Conservation (phyloP, 64 coral and sea anemone species). For the Catalaphyllia jardinei region DNA sequence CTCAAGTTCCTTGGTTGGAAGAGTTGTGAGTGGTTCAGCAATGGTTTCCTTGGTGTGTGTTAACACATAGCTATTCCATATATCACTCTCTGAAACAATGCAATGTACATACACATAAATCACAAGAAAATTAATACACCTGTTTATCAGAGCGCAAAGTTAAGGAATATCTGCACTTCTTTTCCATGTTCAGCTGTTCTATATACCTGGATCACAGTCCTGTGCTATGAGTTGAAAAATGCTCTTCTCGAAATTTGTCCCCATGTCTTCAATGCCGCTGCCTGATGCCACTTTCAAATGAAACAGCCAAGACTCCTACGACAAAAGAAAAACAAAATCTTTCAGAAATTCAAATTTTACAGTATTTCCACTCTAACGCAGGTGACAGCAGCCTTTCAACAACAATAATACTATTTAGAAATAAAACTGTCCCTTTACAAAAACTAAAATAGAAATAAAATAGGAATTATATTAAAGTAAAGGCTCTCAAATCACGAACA, state of each 20-base stretch:
- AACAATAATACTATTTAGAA: no score
- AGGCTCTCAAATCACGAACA: no score
- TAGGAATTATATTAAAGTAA: no score
- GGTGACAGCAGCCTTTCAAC: no score
- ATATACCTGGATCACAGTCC: constrained; percentile 81
- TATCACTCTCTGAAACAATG: constrained; percentile 66
- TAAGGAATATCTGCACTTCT: no score
- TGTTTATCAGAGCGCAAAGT: no score
- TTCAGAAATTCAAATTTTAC: no score
- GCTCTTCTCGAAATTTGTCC: constrained; percentile 83
- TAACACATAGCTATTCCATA: constrained; percentile 81
- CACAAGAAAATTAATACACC: not conserved
- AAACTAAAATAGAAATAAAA: no score
- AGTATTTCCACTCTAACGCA: no score
- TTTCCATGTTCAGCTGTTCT: not conserved
- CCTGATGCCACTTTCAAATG: constrained; percentile 95
- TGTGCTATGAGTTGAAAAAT: constrained; percentile 70
- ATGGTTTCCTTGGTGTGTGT: constrained; percentile 84
- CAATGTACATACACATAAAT: not conserved
- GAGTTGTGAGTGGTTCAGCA: constrained; percentile 78
- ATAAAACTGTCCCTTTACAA: no score
- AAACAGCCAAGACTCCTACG: constrained; percentile 86
- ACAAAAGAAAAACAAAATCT: not conserved
- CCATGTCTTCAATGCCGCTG: constrained; percentile 82
- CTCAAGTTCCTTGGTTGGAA: constrained; percentile 89